Evolutionary conservation across 2,797 vertebrate species (phyloP).

Genomic region (Emys orbicularis): DNA sequence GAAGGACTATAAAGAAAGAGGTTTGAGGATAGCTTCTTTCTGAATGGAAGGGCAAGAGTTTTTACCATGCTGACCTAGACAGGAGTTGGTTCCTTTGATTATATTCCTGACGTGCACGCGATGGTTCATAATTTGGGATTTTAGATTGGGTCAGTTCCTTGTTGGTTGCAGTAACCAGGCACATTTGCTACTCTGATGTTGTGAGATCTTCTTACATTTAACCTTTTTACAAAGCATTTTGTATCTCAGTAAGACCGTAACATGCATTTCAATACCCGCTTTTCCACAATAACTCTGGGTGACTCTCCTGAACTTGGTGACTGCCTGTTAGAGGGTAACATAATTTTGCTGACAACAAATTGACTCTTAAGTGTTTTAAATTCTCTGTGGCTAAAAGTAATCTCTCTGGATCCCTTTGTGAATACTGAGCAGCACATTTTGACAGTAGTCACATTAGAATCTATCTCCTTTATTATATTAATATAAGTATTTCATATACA

Average conservation of each 20-base stretch:
- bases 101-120: not conserved
- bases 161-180: not conserved
- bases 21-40: not conserved
- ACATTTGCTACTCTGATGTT: not conserved
- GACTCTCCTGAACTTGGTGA: not conserved
- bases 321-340: not conserved
- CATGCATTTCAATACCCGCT: not conserved
- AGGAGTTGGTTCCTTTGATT: not conserved
- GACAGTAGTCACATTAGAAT: not conserved
- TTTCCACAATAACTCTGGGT: not conserved
- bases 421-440: not conserved
- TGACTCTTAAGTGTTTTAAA: not conserved
- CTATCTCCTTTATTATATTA: not conserved
- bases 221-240: not conserved
- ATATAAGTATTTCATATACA: not conserved
- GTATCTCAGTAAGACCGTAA: conserved; percentile 1
- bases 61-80: not conserved
- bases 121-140: not conserved
- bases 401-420: not conserved
- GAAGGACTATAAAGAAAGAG: not conserved
- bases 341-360: conserved; percentile 5
- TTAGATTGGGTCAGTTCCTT: not conserved
- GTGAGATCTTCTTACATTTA: not conserved
- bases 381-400: not conserved
- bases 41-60: not conserved